phyloP scores from a whole-genome alignment of 2,797 vertebrate species.

The Holocentrus rufus region DNA sequence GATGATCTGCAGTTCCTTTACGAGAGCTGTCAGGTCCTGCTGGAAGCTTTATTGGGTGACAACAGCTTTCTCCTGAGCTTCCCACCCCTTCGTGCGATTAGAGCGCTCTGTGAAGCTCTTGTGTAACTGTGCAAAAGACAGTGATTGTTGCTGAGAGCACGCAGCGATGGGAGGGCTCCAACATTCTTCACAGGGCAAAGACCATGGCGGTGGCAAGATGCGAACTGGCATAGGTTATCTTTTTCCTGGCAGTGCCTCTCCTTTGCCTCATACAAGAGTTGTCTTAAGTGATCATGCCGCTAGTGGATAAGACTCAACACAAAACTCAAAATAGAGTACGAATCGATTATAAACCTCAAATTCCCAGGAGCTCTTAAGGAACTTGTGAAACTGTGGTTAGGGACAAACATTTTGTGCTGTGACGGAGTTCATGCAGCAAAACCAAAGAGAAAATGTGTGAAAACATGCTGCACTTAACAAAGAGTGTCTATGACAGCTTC shows the following conservation, averaged over 20 bases:
- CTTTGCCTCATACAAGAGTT: constrained; percentile 49
- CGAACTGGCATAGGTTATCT: constrained; percentile 59
- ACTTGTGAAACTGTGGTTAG: constrained; percentile 54
- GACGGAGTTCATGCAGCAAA: constrained; percentile 56
- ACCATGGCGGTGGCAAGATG: constrained; percentile 61
- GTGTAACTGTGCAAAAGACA: constrained; percentile 65
- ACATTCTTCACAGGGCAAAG: constrained; percentile 64
- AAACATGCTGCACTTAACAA: constrained; percentile 59
- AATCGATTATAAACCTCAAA: constrained; percentile 45
- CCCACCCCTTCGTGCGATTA: constrained; percentile 53
- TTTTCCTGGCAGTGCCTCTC: constrained; percentile 50
- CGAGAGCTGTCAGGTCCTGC: constrained; percentile 44
- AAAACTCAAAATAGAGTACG: constrained; percentile 47
- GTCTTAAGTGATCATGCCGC: constrained; percentile 41
- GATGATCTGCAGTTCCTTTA: constrained; percentile 52
- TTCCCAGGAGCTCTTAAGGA: constrained; percentile 53
- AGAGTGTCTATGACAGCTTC: constrained; percentile 50
- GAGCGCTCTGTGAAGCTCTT: constrained; percentile 60
- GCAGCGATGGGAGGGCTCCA: constrained; percentile 56
- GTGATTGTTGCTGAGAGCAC: constrained; percentile 62
- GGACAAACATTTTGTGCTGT: constrained; percentile 52
- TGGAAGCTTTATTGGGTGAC: constrained; percentile 59
- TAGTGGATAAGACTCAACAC: constrained; percentile 52
- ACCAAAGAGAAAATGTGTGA: constrained; percentile 68
- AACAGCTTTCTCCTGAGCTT: constrained; percentile 51